Conservation (phyloP, 2,888 invertebrate genomes). For the Operophtera brumata region DNA sequence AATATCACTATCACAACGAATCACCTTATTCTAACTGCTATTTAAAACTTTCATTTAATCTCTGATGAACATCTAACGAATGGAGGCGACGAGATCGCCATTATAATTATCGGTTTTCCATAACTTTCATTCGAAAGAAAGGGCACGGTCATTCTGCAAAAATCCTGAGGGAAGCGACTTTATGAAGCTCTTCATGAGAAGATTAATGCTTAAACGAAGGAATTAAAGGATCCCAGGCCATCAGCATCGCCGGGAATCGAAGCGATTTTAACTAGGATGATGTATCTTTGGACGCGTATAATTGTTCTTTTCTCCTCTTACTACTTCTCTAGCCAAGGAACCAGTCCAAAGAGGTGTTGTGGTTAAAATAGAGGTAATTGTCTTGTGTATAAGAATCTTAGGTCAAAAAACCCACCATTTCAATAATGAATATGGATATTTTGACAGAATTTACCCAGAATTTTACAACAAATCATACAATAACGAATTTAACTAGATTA, state of each 20-base stretch:
- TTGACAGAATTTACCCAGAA: too few relatives aligned
- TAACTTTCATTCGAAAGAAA: conserved; percentile 47
- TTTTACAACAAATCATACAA: too few relatives aligned
- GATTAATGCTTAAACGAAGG: conserved; percentile 58
- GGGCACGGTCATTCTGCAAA: conserved; percentile 40
- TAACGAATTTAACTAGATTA: too few relatives aligned
- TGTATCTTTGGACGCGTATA: background rate
- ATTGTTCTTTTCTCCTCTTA: background rate
- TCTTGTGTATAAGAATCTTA: too few relatives aligned
- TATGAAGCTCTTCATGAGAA: conserved; percentile 50
- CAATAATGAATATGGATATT: too few relatives aligned
- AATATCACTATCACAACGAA: too few relatives aligned
- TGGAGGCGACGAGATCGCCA: conserved; percentile 41
- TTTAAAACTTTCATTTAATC: conserved; percentile 16
- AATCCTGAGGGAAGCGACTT: conserved; percentile 42
- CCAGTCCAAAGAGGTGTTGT: background rate
- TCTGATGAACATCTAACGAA: conserved; percentile 38
- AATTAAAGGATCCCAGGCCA: conserved; percentile 49
- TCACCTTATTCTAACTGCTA: background rate
- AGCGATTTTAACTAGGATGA: background rate
- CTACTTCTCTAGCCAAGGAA: background rate
- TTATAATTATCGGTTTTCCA: conserved; percentile 54
- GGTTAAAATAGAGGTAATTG: background rate
- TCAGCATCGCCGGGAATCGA: conserved; percentile 19
- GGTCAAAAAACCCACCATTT: too few relatives aligned